Evolutionary conservation across 2,888 invertebrate genomes (phyloP).

Genomic region (Orthonychiurus folsomi): DNA sequence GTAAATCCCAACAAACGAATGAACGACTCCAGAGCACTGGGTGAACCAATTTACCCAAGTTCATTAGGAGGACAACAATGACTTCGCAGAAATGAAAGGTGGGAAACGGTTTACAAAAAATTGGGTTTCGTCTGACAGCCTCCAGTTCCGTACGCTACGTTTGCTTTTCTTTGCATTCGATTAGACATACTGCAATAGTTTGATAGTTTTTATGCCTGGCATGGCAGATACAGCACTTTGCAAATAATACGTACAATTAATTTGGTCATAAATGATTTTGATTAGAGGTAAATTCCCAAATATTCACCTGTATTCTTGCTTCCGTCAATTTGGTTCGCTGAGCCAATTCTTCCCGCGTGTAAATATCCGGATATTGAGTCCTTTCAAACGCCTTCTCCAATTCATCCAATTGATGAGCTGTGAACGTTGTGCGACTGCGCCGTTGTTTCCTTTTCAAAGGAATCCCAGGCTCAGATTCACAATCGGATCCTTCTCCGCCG

Average conservation of each 20-base stretch:
- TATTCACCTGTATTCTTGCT: slow-evolving; percentile 86
- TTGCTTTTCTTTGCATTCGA: no score
- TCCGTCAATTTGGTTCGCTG: slow-evolving; percentile 84
- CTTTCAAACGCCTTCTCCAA: slow-evolving; percentile 83
- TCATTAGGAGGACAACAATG: slow-evolving; percentile 24
- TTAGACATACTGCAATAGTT: no score
- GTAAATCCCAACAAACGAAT: no score
- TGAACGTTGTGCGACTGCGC: slow-evolving; percentile 86
- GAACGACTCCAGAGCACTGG: no score
- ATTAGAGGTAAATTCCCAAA: no score
- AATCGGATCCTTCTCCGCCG: slow-evolving; percentile 58
- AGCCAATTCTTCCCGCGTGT: slow-evolving; percentile 84
- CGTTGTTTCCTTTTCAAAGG: slow-evolving; percentile 83
- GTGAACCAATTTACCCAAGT: not conserved
- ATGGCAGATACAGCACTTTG: no score
- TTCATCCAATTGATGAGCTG: slow-evolving; percentile 83
- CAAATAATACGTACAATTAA: no score
- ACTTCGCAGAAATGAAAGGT: slow-evolving; percentile 12
- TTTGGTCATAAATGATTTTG: no score
- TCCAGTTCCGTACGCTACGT: no score
- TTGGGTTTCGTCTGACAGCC: not conserved
- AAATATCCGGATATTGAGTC: slow-evolving; percentile 92
- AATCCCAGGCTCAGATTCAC: slow-evolving; percentile 83
- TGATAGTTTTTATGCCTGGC: no score
- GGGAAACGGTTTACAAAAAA: not conserved